Evolutionary conservation across 1,140 invertebrate species (phyloP).

Genomic region (Rhizoglyphus robini): DNA sequence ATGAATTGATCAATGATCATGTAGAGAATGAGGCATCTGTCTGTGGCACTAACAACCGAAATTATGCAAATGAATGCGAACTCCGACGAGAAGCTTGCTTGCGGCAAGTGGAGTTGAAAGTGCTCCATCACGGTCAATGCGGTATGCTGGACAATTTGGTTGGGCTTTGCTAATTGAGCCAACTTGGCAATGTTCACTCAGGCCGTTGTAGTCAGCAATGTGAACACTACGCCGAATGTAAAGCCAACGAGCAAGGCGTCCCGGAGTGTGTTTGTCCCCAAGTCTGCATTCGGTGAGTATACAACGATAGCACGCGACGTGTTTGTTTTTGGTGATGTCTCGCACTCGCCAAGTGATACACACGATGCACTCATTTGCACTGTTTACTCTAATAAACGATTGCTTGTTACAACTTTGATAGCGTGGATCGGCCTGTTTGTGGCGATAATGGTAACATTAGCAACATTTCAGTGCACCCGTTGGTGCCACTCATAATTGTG

Average conservation of each 20-base stretch:
- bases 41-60: slow-evolving; percentile 52
- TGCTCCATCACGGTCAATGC: slow-evolving; percentile 60
- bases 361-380: not conserved
- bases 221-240: slow-evolving; percentile 64
- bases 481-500: slow-evolving; percentile 53
- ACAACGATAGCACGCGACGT: not conserved
- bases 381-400: not conserved
- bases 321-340: not conserved
- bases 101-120: slow-evolving; percentile 50
- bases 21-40: not conserved
- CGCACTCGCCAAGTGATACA: not conserved
- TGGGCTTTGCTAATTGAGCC: not conserved
- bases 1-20: not conserved
- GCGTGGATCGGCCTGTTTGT: slow-evolving; percentile 14
- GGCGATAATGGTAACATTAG: slow-evolving; percentile 14
- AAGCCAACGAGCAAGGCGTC: slow-evolving; percentile 56
- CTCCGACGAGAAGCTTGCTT: slow-evolving; percentile 58
- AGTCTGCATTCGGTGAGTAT: slow-evolving; percentile 23
- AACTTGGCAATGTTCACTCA: slow-evolving; percentile 8
- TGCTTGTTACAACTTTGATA: not conserved
- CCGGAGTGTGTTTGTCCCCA: slow-evolving; percentile 55
- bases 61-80: slow-evolving; percentile 69
- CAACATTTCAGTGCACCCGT: slow-evolving; percentile 31
- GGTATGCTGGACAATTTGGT: slow-evolving; percentile 44
- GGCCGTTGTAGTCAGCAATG: slow-evolving; percentile 46